Conservation (phyloP, 2,888 invertebrate species). For the Cephonodes hylas region DNA sequence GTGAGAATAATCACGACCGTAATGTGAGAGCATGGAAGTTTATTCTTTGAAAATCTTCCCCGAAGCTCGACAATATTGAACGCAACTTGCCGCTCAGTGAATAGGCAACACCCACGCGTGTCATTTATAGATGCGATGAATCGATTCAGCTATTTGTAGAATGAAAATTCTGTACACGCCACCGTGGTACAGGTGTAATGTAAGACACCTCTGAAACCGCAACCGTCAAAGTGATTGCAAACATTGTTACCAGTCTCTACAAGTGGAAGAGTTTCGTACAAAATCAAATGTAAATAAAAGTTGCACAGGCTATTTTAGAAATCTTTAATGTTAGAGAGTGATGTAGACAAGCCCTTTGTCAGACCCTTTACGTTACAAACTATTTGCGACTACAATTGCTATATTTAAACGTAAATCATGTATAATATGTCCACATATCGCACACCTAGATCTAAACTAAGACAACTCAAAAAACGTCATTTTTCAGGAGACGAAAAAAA, state of each 20-base stretch:
- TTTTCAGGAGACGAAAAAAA: too few species aligned
- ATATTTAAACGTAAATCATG: background rate
- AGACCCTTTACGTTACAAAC: background rate
- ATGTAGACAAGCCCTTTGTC: background rate
- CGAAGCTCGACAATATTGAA: background rate
- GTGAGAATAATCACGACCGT: conserved; percentile 3
- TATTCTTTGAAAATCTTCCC: background rate
- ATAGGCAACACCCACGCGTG: conserved; percentile 44
- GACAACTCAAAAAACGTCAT: too few species aligned
- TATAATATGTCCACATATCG: too few species aligned
- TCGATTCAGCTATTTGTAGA: conserved; percentile 32
- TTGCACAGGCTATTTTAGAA: background rate
- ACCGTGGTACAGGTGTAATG: conserved; percentile 11
- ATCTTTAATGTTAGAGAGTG: background rate
- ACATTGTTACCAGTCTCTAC: background rate
- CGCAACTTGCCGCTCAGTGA: conserved; percentile 39
- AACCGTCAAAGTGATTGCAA: background rate
- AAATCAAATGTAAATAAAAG: background rate
- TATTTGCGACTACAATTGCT: background rate
- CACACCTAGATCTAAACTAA: too few species aligned
- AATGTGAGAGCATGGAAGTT: background rate
- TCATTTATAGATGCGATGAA: conserved; percentile 41
- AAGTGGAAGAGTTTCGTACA: background rate
- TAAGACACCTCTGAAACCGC: conserved; percentile 15
- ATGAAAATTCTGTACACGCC: conserved; percentile 12